phyloP scores from a whole-genome alignment of 2,113 vertebrate genomes.

The Poeciliopsis turrubarensis region DNA sequence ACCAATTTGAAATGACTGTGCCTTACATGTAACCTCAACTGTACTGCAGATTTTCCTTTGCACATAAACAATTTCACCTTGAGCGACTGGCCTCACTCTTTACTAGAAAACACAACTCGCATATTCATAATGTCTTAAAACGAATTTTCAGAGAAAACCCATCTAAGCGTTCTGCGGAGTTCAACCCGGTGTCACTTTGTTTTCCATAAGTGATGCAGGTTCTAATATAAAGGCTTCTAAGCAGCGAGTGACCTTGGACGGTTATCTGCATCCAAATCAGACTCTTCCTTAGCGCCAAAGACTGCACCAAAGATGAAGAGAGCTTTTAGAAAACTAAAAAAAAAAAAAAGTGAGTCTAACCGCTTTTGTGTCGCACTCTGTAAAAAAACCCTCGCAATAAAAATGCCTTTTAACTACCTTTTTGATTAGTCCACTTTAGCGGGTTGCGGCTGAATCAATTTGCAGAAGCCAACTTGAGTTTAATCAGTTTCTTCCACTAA shows the following conservation, averaged over 20 bases:
- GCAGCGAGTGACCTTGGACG: conserved; percentile 53
- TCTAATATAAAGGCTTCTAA: conserved; percentile 43
- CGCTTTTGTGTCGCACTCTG: conserved; percentile 37
- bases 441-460: conserved; percentile 53
- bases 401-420: conserved; percentile 31
- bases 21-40: background rate
- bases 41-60: conserved; percentile 8
- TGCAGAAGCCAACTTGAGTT: conserved; percentile 62
- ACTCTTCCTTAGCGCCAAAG: conserved; percentile 48
- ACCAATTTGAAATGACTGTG: too few relatives aligned
- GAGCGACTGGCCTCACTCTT: conserved; percentile 8
- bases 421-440: conserved; percentile 61
- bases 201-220: conserved; percentile 37
- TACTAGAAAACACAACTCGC: background rate
- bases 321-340: conserved; percentile 18
- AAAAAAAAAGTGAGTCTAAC: conserved; percentile 11
- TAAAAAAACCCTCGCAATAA: conserved; percentile 44
- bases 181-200: conserved; percentile 41
- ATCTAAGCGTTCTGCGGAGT: conserved; percentile 40
- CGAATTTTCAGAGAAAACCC: conserved; percentile 29
- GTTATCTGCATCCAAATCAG: conserved; percentile 63
- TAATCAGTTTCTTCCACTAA: conserved; percentile 63
- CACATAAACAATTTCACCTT: conserved; percentile 22
- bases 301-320: conserved; percentile 38
- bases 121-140: conserved; percentile 29